Base-by-base conservation (phyloP, 2,888 invertebrate genomes). In the Pimpla rufipes region DNA sequence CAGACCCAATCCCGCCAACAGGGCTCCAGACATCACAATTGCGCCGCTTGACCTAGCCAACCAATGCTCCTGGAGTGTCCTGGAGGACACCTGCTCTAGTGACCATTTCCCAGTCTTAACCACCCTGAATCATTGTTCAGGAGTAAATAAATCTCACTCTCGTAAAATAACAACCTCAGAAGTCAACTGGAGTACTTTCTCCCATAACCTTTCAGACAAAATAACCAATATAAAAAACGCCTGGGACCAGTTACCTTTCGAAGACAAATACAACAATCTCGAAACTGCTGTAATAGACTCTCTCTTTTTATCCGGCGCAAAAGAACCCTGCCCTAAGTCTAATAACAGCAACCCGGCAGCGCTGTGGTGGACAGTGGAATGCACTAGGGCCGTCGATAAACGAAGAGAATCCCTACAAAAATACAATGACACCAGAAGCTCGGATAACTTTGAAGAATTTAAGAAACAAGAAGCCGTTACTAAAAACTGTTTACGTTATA, bases 311-410 rank as follows among this genome's bases (percentile, higher is more conserved):
- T 21, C 45, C 11, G 66, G 45, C 6, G 45, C 45, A 13, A 66
- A 47, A 47, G 6, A 13, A 11, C 45, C 45, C 10, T 16, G 7
- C 8, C 37, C 1, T 8, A 64, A 42, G 8, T 29, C 29, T 29
- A 42, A 40, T 7, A 64, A 64, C 37, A 29, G 13, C 1, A 37
- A 8, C 2, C 66, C 66, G 0, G 45, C 29, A 13, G 21, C 67
- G 1, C 67, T 67, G 0, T 67, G 67, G 47, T 67, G 50, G 67
- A 50, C 47, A 0, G 29, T 8, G 1, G 8, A 67, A 42, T 67
- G 47, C 29, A 7, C 45, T n/a, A n/a, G 2, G 2, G 67, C 47
- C n/a, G 35, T 67, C 11, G 23, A 47, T 4, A 13, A 47, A 6
- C 23, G 67, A 3, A 23, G 47, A n/a, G 29, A n/a, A 0, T 45